These are phyloP conservation scores for Sebastes itinus DNA, from an alignment of 2,797 vertebrate genomes.

Conservation along the genomic window DNA sequence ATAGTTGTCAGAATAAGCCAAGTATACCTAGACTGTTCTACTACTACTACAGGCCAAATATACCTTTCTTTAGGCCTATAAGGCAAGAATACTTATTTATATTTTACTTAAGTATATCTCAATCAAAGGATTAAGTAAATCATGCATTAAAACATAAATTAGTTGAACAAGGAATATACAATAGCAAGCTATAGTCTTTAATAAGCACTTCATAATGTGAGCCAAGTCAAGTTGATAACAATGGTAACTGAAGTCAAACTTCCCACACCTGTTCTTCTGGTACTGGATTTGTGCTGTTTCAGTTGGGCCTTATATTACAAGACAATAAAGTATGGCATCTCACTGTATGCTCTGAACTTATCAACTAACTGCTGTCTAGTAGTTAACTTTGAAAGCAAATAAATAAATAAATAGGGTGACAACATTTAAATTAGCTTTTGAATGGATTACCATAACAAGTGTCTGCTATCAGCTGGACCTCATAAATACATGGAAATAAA, in stretches of 20 bases:
- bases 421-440: background rate
- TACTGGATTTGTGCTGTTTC: background rate
- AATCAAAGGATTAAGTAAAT: too few species aligned
- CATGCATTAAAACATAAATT: background rate
- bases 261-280: background rate
- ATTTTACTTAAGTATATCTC: fast-evolving
- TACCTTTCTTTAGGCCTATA: too few species aligned
- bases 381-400: background rate
- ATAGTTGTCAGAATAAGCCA: too few species aligned
- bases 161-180: background rate
- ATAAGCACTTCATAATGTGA: background rate
- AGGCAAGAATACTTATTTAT: too few species aligned
- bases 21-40: too few species aligned
- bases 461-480: background rate
- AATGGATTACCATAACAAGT: background rate
- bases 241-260: background rate
- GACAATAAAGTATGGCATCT: background rate
- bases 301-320: background rate
- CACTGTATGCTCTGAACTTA: background rate
- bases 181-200: background rate
- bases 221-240: background rate
- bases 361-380: background rate
- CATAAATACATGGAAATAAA: background rate
- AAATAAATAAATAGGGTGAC: background rate
- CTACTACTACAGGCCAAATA: fast-evolving